A percentile compares a stretch with the other conserved stretches of the same genome.
Evolutionary conservation across 1,140 invertebrate genomes (phyloP).

Genomic region (Akabosia matsudoensis): DNA sequence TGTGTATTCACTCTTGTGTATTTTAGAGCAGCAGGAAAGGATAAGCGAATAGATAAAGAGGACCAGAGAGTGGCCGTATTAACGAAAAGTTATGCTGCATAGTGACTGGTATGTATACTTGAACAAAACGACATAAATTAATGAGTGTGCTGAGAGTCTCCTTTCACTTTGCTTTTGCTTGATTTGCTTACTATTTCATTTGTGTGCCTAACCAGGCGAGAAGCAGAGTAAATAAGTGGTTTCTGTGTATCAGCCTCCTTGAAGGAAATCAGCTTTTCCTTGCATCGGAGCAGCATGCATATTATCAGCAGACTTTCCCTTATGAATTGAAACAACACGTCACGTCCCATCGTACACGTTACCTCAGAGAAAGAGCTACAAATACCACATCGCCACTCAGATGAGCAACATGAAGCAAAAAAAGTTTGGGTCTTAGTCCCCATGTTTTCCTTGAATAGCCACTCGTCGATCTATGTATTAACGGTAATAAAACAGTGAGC

Average conservation of each 20-base stretch:
- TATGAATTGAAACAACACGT: no score
- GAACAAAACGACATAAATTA: conserved; percentile 17
- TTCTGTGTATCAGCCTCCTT: conserved; percentile 8
- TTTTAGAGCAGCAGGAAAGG: no score
- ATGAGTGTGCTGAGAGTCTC: conserved; percentile 1
- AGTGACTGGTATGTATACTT: no score
- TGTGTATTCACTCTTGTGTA: neutral
- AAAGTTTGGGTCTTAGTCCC: no score
- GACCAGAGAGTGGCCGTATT: neutral
- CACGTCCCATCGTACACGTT: no score
- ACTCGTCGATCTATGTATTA: no score
- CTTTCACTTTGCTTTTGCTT: neutral
- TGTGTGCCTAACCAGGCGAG: conserved; percentile 22
- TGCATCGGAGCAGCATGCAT: neutral
- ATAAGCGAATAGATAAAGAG: no score
- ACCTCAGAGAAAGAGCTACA: no score
- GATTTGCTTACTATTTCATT: conserved; percentile 24
- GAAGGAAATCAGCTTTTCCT: neutral
- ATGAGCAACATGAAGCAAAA: neutral
- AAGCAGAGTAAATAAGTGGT: conserved; percentile 20
- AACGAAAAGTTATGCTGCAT: neutral
- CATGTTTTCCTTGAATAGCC: no score
- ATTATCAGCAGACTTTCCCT: no score
- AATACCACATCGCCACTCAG: no score
- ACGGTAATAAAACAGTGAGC: conserved; percentile 7